Conservation (phyloP, 2,113 vertebrate genomes). For the Todiramphus saurophagus region DNA sequence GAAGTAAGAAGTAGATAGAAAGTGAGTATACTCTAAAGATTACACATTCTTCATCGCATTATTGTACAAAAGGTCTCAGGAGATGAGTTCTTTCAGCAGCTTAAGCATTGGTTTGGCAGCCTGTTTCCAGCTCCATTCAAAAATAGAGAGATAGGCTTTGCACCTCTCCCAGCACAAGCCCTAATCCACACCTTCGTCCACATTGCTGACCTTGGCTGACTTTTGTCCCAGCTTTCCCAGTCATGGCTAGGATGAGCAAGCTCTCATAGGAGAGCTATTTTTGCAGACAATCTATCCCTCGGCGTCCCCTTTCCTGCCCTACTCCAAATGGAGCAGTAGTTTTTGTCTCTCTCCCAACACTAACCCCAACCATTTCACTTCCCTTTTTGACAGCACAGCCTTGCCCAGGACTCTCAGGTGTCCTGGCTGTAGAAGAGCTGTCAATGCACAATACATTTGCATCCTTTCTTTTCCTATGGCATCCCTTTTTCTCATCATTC, state of each 20-base stretch:
- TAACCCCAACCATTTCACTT: background rate
- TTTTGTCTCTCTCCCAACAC: background rate
- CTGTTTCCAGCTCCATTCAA: background rate
- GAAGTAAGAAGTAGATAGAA: slow-evolving; percentile 7
- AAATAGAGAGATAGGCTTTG: background rate
- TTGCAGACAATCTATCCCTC: background rate
- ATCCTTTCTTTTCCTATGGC: background rate
- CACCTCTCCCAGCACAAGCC: background rate
- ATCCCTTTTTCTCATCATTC: background rate
- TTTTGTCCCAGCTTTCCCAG: background rate
- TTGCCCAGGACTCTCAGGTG: background rate
- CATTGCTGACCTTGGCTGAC: background rate
- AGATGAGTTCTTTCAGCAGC: slow-evolving; percentile 3
- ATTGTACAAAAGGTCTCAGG: background rate
- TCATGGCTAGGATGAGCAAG: background rate
- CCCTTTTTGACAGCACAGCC: background rate
- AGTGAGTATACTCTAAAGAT: background rate
- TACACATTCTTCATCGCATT: background rate
- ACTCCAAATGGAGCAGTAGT: background rate
- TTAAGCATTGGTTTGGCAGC: background rate
- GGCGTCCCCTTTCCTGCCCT: background rate
- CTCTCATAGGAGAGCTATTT: background rate
- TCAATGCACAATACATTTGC: background rate
- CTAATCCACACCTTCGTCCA: background rate
- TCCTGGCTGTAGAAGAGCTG: background rate